Evolutionary conservation across 1,140 invertebrate species (phyloP).

Genomic region (Vanessa tameamea): DNA sequence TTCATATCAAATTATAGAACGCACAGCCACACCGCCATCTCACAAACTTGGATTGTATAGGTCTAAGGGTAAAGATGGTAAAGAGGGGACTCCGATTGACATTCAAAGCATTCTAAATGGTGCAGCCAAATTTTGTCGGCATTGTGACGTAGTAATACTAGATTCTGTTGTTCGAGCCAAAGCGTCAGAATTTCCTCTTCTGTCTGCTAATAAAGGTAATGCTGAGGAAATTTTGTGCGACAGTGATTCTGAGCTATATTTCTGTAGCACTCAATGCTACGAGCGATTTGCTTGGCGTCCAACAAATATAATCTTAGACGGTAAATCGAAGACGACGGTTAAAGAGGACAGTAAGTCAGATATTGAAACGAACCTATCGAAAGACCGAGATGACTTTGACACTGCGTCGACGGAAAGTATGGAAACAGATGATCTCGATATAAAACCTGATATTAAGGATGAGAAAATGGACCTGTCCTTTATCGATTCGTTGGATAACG

Average conservation of each 20-base stretch:
- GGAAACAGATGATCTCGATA: slow-evolving; percentile 78
- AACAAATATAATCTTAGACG: slow-evolving; percentile 78
- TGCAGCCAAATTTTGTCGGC: slow-evolving; percentile 93
- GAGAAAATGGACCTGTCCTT: slow-evolving; percentile 80
- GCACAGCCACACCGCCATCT: slow-evolving; percentile 88
- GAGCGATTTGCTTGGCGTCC: slow-evolving; percentile 84
- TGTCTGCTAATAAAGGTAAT: slow-evolving; percentile 84
- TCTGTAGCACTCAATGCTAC: slow-evolving; percentile 92
- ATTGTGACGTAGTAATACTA: slow-evolving; percentile 94
- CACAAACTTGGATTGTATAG: slow-evolving; percentile 90
- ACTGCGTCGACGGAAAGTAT: slow-evolving; percentile 77
- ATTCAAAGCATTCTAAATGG: slow-evolving; percentile 95
- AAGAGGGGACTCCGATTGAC: slow-evolving; percentile 91
- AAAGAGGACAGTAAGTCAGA: slow-evolving; percentile 74
- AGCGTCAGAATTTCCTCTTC: slow-evolving; percentile 88
- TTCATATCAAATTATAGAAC: slow-evolving; percentile 91
- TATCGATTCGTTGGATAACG: slow-evolving; percentile 76
- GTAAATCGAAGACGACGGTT: slow-evolving; percentile 62
- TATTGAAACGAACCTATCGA: slow-evolving; percentile 70
- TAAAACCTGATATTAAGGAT: slow-evolving; percentile 78
- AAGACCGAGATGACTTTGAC: slow-evolving; percentile 74
- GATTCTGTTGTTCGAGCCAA: slow-evolving; percentile 91
- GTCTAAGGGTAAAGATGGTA: slow-evolving; percentile 91
- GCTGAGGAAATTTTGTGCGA: slow-evolving; percentile 83
- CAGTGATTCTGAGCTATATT: slow-evolving; percentile 86